These are phyloP conservation scores for Sphenopsis melanotis DNA, from an alignment of 2,797 vertebrate species.

Conservation along the genomic window DNA sequence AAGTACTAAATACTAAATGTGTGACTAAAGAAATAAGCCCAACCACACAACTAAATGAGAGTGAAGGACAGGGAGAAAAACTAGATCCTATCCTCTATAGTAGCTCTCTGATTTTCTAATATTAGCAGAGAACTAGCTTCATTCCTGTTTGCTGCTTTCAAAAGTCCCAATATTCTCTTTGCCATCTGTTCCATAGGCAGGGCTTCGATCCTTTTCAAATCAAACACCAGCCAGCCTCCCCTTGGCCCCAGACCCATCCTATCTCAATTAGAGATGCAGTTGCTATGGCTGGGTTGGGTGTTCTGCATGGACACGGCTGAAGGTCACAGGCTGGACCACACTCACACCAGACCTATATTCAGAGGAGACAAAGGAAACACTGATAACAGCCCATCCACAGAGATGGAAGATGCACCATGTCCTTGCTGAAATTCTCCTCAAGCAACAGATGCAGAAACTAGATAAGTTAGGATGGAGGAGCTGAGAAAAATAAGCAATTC, in stretches of 20 bases:
- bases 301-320: neutral
- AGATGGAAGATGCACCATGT: neutral
- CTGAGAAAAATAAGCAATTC: neutral
- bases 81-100: neutral
- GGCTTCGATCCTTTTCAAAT: neutral
- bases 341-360: neutral
- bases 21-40: neutral
- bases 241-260: neutral
- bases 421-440: neutral
- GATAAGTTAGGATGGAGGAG: neutral
- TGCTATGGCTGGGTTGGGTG: neutral
- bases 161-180: neutral
- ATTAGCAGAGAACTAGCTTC: neutral
- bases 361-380: neutral
- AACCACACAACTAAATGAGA: neutral
- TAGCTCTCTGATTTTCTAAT: neutral
- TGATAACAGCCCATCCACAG: neutral
- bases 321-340: neutral
- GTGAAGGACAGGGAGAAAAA: neutral
- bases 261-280: neutral
- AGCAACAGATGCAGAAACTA: neutral
- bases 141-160: neutral
- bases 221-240: neutral
- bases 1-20: neutral
- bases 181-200: neutral